These are phyloP conservation scores for Stenoptilia bipunctidactyla DNA, from an alignment of 2,888 invertebrate species.

Conservation along the genomic window DNA sequence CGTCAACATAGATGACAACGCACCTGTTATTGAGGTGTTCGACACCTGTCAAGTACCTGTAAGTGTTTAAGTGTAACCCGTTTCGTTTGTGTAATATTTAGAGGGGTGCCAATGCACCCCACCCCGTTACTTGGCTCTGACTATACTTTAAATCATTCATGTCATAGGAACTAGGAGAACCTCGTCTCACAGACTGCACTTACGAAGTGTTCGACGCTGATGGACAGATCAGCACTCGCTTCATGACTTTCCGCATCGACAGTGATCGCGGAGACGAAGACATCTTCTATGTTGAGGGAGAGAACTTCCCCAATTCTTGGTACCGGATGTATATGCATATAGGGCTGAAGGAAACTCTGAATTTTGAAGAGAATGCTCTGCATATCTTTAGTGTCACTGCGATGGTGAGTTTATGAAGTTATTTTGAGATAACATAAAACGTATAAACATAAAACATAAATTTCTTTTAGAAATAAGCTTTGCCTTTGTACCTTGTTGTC, in stretches of 20 bases:
- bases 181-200: slow-evolving; percentile 38
- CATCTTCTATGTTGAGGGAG: slow-evolving; percentile 36
- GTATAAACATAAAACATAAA: no score
- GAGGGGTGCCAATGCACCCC: no score
- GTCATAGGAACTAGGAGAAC: slow-evolving; percentile 48
- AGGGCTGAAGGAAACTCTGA: slow-evolving; percentile 30
- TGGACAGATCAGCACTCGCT: slow-evolving; percentile 49
- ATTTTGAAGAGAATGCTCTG: slow-evolving; percentile 58
- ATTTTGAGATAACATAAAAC: no score
- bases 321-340: slow-evolving; percentile 43
- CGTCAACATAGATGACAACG: slow-evolving; percentile 67
- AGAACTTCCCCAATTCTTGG: slow-evolving; percentile 29
- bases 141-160: slow-evolving; percentile 6
- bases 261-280: slow-evolving; percentile 44
- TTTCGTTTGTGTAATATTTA: no score
- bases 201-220: slow-evolving; percentile 52
- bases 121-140: background rate
- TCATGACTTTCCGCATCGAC: slow-evolving; percentile 44
- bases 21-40: slow-evolving; percentile 51
- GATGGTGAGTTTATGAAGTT: slow-evolving; percentile 53
- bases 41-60: slow-evolving; percentile 56
- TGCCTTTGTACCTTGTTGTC: no score
- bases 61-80: slow-evolving; percentile 15
- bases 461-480: no score
- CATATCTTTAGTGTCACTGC: slow-evolving; percentile 69